Base-by-base conservation (phyloP, 35 echinoderm and acorn worm species). In the Ptychodera flava region DNA sequence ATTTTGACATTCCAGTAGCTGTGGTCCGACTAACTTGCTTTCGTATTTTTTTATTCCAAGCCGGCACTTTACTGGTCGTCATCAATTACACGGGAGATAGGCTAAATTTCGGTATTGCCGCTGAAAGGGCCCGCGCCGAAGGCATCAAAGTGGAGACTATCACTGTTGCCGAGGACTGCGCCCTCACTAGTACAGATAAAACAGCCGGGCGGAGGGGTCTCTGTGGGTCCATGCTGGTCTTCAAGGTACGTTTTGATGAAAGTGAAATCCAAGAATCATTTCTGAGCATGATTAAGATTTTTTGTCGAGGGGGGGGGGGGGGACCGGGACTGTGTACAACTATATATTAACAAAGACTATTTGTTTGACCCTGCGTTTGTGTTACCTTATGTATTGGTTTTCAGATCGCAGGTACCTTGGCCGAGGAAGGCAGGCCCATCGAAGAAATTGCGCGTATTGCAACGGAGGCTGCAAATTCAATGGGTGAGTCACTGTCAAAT, bases 61-160 rank as follows among this genome's bases (percentile, higher is more conserved):
- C 33, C 37, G 82, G 82, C 1, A 35, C 37, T 1, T 37, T 83
- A 83, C 35, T 83, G 12, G 37, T 83, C 0, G 35, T 83, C 1
- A 35, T 35, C 35, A 83, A 83, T 36, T 83, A 83, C 35, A 83
- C 82, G 15, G 82, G 82, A 27, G 82, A 83, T 31, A 1, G 82
- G 35, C 35, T 83, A 37, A 83, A 83, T 35, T 83, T 83, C 37
- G 82, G 82, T 16, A 83, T 83, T 37, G 82, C 82, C n/a, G 82
- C 82, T 22, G 82, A 83, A 83, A 34, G 82, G 29, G 82, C 82
- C 37, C 16, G 16, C 0, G 35, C 82, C 1, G 82, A 83, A 36
- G 35, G 35, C 33, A 83, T 83, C 82, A 37, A 83, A 15, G 35
- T 83, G 12, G 82, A 34, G 33, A 35, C 82, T 1, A 28, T 83